phyloP scores from a whole-genome alignment of 2,888 invertebrate species.

The Cybosia mesomella region DNA sequence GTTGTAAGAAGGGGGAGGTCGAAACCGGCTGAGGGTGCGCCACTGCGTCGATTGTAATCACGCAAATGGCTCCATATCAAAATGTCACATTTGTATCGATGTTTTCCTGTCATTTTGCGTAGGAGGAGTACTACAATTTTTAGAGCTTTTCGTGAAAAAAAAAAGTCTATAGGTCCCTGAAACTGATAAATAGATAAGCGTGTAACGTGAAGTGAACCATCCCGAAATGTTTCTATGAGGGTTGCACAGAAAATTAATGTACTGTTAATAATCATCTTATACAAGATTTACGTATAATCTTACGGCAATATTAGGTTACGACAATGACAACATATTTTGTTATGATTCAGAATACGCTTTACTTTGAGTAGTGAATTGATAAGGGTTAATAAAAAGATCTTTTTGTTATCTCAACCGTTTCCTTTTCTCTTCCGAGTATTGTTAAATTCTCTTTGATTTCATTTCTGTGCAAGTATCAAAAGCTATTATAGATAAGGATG shows the following conservation, averaged over 20 bases:
- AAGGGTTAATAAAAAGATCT: conserved; percentile 4
- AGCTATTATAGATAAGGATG: conserved; percentile 45
- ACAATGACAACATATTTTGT: neutral
- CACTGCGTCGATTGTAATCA: conserved; percentile 86
- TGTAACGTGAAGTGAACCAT: conserved; percentile 33
- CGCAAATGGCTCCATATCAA: conserved; percentile 85
- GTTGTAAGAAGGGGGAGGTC: conserved; percentile 76
- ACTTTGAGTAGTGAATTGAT: neutral
- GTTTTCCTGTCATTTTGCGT: conserved; percentile 75
- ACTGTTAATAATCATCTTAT: conserved; percentile 16
- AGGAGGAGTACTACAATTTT: conserved; percentile 63
- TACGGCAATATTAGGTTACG: neutral
- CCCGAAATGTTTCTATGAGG: neutral
- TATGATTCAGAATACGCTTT: conserved; percentile 1
- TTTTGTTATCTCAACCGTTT: conserved; percentile 19
- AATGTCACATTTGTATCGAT: conserved; percentile 83
- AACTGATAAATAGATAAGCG: neutral
- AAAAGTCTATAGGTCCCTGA: neutral
- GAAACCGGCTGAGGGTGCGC: conserved; percentile 76
- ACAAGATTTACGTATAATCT: neutral
- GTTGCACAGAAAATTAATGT: conserved; percentile 19
- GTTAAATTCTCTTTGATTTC: conserved; percentile 33
- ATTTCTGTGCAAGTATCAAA: conserved; percentile 32
- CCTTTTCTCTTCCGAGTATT: conserved; percentile 17
- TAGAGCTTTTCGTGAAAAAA: neutral